Conservation (phyloP, 2,797 vertebrate species). For the Pangasius krempfi region DNA sequence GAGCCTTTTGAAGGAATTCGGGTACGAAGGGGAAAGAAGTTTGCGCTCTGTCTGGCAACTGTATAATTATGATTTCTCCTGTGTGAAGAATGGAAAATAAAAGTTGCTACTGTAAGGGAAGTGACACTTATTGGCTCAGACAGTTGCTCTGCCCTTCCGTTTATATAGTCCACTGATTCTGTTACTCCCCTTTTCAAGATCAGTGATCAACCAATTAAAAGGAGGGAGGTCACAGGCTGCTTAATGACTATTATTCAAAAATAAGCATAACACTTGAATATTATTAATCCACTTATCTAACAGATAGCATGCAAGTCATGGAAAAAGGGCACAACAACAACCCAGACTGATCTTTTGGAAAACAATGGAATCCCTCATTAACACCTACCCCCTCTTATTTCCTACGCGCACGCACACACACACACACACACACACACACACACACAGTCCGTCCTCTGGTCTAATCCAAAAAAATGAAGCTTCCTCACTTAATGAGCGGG, state of each 20-base stretch:
- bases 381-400: slow-evolving; percentile 32
- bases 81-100: slow-evolving; percentile 27
- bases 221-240: background rate
- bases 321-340: slow-evolving; percentile 31
- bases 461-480: slow-evolving; percentile 56
- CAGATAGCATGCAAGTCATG: slow-evolving; percentile 15
- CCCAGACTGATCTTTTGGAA: slow-evolving; percentile 39
- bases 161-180: background rate
- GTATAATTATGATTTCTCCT: slow-evolving; percentile 33
- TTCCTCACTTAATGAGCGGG: slow-evolving; percentile 56
- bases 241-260: slow-evolving; percentile 20
- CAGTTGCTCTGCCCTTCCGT: background rate
- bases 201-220: slow-evolving; percentile 4
- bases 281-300: slow-evolving; percentile 33
- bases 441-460: slow-evolving; percentile 17
- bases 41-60: slow-evolving; percentile 49
- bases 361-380: slow-evolving; percentile 52
- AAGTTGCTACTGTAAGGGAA: slow-evolving; percentile 37
- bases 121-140: slow-evolving; percentile 28
- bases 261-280: slow-evolving; percentile 19
- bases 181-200: background rate
- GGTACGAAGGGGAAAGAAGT: slow-evolving; percentile 64
- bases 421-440: background rate
- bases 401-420: background rate
- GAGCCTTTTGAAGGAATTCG: slow-evolving; percentile 75